phyloP scores from a whole-genome alignment of 2,888 invertebrate species.

The Hirtodrosophila histrioides region DNA sequence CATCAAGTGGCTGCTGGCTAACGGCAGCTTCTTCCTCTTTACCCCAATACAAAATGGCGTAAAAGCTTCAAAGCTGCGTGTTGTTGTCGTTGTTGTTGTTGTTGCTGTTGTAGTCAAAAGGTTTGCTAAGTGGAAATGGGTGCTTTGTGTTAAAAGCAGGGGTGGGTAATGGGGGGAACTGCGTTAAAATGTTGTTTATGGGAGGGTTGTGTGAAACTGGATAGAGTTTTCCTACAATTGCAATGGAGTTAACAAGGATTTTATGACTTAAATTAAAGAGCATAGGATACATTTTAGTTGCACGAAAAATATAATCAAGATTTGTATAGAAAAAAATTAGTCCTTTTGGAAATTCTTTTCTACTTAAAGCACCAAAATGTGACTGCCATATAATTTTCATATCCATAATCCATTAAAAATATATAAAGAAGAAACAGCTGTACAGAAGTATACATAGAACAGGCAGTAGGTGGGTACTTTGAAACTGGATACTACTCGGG shows the following conservation, averaged over 20 bases:
- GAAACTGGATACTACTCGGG: no score
- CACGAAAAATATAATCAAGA: no score
- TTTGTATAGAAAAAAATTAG: no score
- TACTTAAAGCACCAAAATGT: no score
- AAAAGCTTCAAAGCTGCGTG: conserved; percentile 37
- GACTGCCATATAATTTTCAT: no score
- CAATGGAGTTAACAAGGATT: conserved; percentile 10
- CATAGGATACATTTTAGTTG: background rate
- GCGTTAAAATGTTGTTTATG: conserved; percentile 35
- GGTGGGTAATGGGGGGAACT: background rate
- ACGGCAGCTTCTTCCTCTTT: conserved; percentile 18
- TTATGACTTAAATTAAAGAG: background rate
- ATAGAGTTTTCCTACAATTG: conserved; percentile 12
- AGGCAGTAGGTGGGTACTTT: no score
- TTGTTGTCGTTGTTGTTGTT: conserved; percentile 14
- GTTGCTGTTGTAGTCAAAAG: conserved; percentile 43
- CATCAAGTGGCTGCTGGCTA: conserved; percentile 60
- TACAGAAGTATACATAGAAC: no score
- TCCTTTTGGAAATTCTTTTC: no score
- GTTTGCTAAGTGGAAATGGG: conserved; percentile 72
- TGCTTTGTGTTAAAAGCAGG: conserved; percentile 43
- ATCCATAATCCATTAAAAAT: no score
- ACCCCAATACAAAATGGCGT: conserved; percentile 46
- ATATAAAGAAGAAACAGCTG: no score
- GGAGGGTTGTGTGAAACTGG: conserved; percentile 10